These are phyloP conservation scores for Malurus splendens DNA, from an alignment of 2,797 vertebrate genomes.

Conservation along the genomic window DNA sequence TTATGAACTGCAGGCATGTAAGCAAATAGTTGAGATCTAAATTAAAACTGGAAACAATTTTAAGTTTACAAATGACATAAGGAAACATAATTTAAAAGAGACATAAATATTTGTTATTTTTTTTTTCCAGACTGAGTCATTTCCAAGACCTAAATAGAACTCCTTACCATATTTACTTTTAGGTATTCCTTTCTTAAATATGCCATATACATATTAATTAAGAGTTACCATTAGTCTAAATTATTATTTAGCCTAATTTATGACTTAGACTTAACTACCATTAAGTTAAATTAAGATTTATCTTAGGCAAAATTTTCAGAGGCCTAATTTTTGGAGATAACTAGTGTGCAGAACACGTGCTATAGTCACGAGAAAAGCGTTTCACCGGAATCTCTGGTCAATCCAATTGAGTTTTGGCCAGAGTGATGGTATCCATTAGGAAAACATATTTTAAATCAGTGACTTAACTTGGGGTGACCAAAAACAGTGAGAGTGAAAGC, in stretches of 20 bases:
- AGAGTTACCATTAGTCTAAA: background rate
- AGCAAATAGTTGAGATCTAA: background rate
- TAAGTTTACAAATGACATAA: background rate
- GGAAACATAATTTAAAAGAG: conserved; percentile 44
- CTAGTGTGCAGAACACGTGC: background rate
- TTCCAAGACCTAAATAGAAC: background rate
- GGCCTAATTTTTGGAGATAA: background rate
- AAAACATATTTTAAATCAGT: background rate
- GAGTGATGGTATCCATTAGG: background rate
- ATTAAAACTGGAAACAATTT: background rate
- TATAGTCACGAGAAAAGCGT: background rate
- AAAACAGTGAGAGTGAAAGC: background rate
- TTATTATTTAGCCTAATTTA: background rate
- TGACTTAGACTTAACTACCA: background rate
- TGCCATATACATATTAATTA: background rate
- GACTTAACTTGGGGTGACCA: background rate
- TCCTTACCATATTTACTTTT: background rate
- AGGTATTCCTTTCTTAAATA: background rate
- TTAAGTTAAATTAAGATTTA: background rate
- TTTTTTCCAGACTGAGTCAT: conserved; percentile 11
- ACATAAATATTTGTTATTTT: background rate
- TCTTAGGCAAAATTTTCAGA: background rate
- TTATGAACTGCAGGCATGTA: background rate
- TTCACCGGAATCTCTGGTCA: background rate
- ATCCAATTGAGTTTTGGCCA: background rate